phyloP scores from a whole-genome alignment of 2,797 vertebrate species.

The Leptatherina wallacei region DNA sequence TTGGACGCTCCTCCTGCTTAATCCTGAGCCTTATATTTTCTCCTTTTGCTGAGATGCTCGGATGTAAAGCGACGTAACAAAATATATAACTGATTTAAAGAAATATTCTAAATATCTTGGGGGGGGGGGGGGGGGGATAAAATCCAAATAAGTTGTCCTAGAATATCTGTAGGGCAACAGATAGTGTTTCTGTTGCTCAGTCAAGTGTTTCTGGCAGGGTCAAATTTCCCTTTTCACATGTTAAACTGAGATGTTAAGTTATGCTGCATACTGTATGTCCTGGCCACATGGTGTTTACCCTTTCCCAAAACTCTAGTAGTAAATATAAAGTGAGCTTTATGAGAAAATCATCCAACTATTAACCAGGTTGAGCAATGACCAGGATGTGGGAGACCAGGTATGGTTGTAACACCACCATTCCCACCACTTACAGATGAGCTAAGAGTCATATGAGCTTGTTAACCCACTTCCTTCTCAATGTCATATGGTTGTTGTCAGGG shows the following conservation, averaged over 20 bases:
- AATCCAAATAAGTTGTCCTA: background rate
- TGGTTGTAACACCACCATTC: no score
- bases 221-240: slow-evolving; percentile 1
- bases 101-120: background rate
- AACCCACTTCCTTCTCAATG: background rate
- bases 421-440: no score
- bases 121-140: background rate
- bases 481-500: background rate
- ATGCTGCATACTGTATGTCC: background rate
- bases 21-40: background rate
- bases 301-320: background rate
- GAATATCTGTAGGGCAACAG: background rate
- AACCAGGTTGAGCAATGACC: background rate
- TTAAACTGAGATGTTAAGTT: slow-evolving; percentile 11
- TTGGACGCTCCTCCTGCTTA: slow-evolving; percentile 36
- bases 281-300: background rate
- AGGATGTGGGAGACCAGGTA: no score
- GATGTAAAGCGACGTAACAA: background rate
- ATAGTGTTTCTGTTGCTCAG: background rate
- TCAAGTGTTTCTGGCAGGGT: background rate
- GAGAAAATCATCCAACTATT: background rate
- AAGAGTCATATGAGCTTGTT: background rate
- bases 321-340: background rate
- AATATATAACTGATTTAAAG: background rate
- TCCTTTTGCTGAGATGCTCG: background rate